These are phyloP conservation scores for Sphyrna mokarran DNA, from an alignment of 2,113 vertebrate species.

Conservation along the genomic window DNA sequence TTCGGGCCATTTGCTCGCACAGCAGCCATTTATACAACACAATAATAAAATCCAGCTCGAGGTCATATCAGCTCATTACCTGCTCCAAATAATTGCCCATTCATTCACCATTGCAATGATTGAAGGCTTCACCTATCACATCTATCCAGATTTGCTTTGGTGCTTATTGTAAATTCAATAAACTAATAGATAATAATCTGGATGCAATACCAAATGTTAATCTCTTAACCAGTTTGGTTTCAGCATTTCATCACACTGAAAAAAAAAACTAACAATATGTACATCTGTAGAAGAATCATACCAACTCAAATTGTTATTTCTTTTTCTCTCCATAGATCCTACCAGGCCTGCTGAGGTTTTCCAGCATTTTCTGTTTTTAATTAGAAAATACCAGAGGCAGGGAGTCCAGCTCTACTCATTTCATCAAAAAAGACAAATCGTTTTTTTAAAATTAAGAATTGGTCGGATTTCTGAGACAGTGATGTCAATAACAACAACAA, in stretches of 20 bases:
- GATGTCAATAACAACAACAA: neutral
- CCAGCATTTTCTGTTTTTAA: too few relatives aligned
- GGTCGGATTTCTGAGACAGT: neutral
- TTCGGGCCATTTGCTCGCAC: neutral
- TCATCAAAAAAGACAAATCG: neutral
- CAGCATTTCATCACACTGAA: neutral
- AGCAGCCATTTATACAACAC: conserved; percentile 28
- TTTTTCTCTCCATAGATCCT: too few relatives aligned
- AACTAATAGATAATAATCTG: neutral
- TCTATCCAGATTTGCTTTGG: neutral
- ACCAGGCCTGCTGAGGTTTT: too few relatives aligned
- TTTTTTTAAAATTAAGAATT: neutral
- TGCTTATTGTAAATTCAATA: neutral
- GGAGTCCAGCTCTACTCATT: neutral
- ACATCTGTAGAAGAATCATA: too few relatives aligned
- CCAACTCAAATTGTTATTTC: too few relatives aligned
- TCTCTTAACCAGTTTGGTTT: neutral
- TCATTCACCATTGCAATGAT: conserved; percentile 18
- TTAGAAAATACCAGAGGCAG: neutral
- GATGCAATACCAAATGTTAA: neutral
- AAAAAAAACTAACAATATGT: neutral
- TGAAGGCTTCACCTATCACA: conserved; percentile 15
- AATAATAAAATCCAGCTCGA: neutral
- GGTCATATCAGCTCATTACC: conserved; percentile 32
- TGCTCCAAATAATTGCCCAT: conserved; percentile 35